Percentiles rank a stretch among this genome's conserved stretches.
Conservation (phyloP, 2,888 invertebrate genomes). For the Scaptomyza caliginosa region DNA sequence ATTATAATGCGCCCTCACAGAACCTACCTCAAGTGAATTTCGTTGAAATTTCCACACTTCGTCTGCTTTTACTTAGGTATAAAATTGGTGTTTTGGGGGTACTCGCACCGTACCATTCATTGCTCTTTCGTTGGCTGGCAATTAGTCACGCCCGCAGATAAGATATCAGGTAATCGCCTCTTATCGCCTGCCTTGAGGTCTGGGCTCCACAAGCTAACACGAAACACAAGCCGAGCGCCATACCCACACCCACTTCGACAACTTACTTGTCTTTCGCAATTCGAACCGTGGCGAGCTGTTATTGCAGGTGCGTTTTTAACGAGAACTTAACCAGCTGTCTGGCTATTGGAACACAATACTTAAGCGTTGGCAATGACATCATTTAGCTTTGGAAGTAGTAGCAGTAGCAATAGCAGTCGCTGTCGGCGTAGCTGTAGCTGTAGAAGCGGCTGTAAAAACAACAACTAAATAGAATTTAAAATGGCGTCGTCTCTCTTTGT, state of each 20-base stretch:
- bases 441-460: slow-evolving; percentile 39
- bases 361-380: slow-evolving; percentile 70
- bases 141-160: slow-evolving; percentile 72
- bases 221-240: slow-evolving; percentile 3
- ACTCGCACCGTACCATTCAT: slow-evolving; percentile 14
- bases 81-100: slow-evolving; percentile 34
- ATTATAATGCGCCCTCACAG: slow-evolving; percentile 1
- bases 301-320: slow-evolving; percentile 27
- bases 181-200: slow-evolving; percentile 67
- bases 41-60: slow-evolving; percentile 9
- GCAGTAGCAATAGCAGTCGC: slow-evolving; percentile 12
- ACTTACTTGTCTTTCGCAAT: slow-evolving; percentile 63
- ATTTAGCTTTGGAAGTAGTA: no score
- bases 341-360: slow-evolving; percentile 60
- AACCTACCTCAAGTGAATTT: slow-evolving; percentile 65
- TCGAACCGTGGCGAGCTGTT: slow-evolving; percentile 37
- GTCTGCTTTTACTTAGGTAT: not conserved
- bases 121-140: slow-evolving; percentile 53
- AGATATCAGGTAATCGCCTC: slow-evolving; percentile 70
- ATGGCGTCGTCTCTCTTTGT: slow-evolving; percentile 48
- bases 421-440: slow-evolving; percentile 34
- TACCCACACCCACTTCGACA: slow-evolving; percentile 20
- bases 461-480: slow-evolving; percentile 52
- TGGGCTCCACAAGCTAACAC: slow-evolving; percentile 10
- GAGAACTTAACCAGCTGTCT: slow-evolving; percentile 62